These are phyloP conservation scores for Taphrorychus bicolor DNA, from an alignment of 2,888 invertebrate species.

Conservation along the genomic window DNA sequence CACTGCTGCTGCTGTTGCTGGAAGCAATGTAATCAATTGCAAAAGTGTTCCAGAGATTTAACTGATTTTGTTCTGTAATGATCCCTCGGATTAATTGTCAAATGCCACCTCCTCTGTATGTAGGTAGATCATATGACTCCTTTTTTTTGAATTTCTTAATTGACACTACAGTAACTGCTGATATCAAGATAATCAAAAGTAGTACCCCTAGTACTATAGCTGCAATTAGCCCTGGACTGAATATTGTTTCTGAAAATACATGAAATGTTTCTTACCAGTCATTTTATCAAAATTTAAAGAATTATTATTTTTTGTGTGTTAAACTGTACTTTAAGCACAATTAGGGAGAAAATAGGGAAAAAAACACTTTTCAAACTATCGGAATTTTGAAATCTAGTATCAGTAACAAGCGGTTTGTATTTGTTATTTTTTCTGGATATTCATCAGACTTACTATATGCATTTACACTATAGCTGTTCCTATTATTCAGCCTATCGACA, in stretches of 20 bases:
- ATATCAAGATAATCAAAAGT: conserved; percentile 66
- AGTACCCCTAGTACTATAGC: conserved; percentile 75
- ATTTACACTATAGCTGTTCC: conserved; percentile 68
- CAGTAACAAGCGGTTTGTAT: too few relatives aligned
- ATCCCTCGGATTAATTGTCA: conserved; percentile 47
- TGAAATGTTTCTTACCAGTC: too few relatives aligned
- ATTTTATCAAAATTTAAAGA: too few relatives aligned
- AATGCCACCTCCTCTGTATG: conserved; percentile 57
- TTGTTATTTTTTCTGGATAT: neutral
- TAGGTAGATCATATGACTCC: conserved; percentile 65
- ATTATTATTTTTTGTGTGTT: too few relatives aligned
- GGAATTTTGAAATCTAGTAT: too few relatives aligned
- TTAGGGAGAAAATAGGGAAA: too few relatives aligned
- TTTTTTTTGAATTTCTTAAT: conserved; percentile 69
- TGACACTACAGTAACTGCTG: conserved; percentile 65
- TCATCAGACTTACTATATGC: conserved; percentile 55
- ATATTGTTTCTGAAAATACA: conserved; percentile 51
- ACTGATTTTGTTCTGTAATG: conserved; percentile 43
- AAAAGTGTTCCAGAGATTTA: conserved; percentile 33
- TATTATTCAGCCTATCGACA: conserved; percentile 73
- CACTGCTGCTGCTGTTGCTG: conserved; percentile 1
- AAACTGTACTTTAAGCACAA: too few relatives aligned
- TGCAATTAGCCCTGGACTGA: conserved; percentile 64
- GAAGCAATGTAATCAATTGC: neutral
- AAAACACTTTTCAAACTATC: too few relatives aligned